Base-by-base conservation (phyloP, 2,888 invertebrate genomes). In the Xestia ashworthii region DNA sequence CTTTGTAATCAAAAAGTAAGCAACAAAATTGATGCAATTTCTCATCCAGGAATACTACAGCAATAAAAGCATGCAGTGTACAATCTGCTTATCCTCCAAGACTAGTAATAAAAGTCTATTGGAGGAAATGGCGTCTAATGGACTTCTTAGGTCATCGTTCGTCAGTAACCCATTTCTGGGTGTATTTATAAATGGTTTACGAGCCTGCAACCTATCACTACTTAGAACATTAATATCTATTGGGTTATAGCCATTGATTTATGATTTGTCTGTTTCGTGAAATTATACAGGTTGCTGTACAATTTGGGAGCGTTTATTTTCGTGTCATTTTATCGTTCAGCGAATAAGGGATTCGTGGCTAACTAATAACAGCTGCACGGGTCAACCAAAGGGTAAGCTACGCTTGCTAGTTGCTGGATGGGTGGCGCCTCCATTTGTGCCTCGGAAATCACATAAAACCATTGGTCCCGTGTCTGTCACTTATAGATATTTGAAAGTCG, bases 181-280 rank as follows among this genome's bases (percentile, higher is more conserved):
- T 79, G 76, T 87, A 87, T 89, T 87, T 87, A 89, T 87, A 87
- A 87, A 89, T 89, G 71, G 68, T 87, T 89, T 87, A 87, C 83
- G 83, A 80, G 76, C 82, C 85, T 89, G 79, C 50, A 78, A 76
- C 50, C 89, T 62, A 79, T 87, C 82, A 75, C 65, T 85, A 67
- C 66, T 75, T 32, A 53, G 68, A 67, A 71, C 66, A 81, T 85
- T 74, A 74, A 80, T 87, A 74, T 70, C 66, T 87, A 83, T 79
- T 76, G 38, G 58, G 44, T 44, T 70, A 65, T 66, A 12, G 58
- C 70, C 38, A 73, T 74, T 80, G 84, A 74, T 80, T 71, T 74
- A 71, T 69, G 68, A 58, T 65, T 65, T 25, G 44, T 44, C 41
- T 71, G 58, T 32, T 69, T n/a, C 16, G 16, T 58, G 60, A 74